Conservation (phyloP, 2,113 vertebrate species). For the Theristicus caerulescens region DNA sequence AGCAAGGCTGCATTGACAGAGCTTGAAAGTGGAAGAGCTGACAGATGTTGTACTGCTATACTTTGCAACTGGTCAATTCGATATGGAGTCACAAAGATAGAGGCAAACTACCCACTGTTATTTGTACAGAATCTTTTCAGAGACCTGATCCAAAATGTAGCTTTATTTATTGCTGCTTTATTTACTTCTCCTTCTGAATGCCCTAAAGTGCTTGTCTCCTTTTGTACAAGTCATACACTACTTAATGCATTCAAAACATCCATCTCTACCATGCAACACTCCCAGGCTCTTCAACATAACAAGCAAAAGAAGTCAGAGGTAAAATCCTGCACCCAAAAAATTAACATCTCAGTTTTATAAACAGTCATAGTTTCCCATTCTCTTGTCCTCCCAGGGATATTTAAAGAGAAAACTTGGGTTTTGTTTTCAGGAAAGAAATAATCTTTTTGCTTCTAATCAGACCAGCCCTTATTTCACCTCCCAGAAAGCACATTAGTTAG, state of each 20-base stretch:
- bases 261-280: not conserved
- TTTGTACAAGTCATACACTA: not conserved
- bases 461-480: not conserved
- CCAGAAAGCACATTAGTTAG: not conserved
- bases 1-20: not conserved
- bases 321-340: not conserved
- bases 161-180: not conserved
- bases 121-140: not conserved
- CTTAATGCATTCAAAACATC: not conserved
- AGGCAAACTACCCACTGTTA: not conserved
- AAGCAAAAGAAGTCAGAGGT: not conserved
- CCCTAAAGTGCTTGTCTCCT: not conserved
- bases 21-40: not conserved
- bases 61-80: not conserved
- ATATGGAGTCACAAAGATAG: not conserved
- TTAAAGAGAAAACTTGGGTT: not conserved
- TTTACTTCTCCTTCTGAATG: not conserved
- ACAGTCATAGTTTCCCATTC: not conserved
- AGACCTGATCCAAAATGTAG: not conserved
- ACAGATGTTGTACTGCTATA: not conserved
- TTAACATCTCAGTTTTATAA: not conserved
- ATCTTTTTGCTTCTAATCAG: not conserved
- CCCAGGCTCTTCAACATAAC: not conserved
- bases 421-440: not conserved
- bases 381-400: not conserved